Percentiles rank a stretch among this genome's conserved stretches.
Evolutionary conservation across 2,113 vertebrate genomes (phyloP).

Genomic region (Gymnarchus niloticus): DNA sequence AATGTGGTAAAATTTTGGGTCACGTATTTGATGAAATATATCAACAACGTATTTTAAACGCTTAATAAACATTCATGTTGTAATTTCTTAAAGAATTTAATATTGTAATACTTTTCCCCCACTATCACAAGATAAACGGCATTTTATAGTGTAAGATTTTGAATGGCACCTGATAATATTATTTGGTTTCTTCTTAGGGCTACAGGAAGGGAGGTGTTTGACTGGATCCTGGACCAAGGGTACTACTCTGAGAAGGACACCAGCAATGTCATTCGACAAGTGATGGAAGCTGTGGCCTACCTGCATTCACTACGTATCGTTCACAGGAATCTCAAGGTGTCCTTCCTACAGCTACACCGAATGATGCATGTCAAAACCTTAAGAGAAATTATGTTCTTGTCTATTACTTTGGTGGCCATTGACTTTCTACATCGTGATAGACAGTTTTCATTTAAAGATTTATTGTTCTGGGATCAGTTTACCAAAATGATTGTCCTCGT

Average conservation of each 20-base stretch:
- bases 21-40: no score
- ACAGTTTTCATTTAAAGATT: neutral
- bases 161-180: neutral
- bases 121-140: no score
- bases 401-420: neutral
- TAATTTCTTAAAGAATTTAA: no score
- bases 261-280: constrained; percentile 95
- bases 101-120: no score
- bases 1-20: no score
- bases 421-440: neutral
- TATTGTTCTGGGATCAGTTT: neutral
- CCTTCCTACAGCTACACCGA: constrained; percentile 37
- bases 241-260: constrained; percentile 97
- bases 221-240: constrained; percentile 98
- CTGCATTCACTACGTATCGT: constrained; percentile 92
- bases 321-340: constrained; percentile 94
- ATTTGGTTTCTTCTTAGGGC: constrained; percentile 61
- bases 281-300: constrained; percentile 92
- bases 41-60: no score
- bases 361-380: neutral
- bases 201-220: constrained; percentile 93
- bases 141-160: neutral
- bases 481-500: neutral
- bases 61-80: no score
- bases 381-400: neutral